Base-by-base conservation (phyloP, 1,140 invertebrate species). In the Drosophila busckii region DNA sequence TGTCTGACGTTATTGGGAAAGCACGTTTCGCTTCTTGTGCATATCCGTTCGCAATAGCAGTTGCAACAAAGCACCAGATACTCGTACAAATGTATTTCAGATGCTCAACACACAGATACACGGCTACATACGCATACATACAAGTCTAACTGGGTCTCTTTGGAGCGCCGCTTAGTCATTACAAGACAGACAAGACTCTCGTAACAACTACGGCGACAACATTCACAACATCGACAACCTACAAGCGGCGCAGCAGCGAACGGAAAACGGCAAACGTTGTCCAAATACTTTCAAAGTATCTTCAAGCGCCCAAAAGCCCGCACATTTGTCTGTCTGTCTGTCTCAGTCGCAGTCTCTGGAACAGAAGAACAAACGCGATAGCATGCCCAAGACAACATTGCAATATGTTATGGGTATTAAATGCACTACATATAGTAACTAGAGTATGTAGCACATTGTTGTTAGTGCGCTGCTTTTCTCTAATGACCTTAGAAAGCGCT, bases 11-110 rank as follows among this genome's bases (percentile, higher is more conserved):
- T 68, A 80, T 75, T 80, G 69, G 76, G 61, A 80, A 70, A 82
- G 76, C 75, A 80, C 75, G 75, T 80, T 83, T 80, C 41, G 59
- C 56, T 54, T 54, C 56, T 65, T 63, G 55, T 73, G 52, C 65
- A 82, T 64, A 80, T 82, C 75, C 75, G 60, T 38, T 56, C 38
- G 54, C 59, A 42, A 42, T 60, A 41, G 28, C 44, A 56, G 52
- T 70, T 64, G 68, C 54, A 29, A 50, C 49, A 42, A 48, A 49
- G 49, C 44, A 38, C 9, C 50, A 67, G 49, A 56, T 61, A 60
- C 32, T 16, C 34, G 20, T 16, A 59, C 50, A 67, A 50, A 73
- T 56, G 61, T 53, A 44, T 56, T 41, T 45, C 15, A 16, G 5
- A 40, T 2, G 17, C 4, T n/a, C 17, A 2, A 8, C 40, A 26